A percentile compares a stretch with the other conserved stretches of the same genome.
Evolutionary conservation across 2,888 invertebrate genomes (phyloP).

Genomic region (Halictus ligatus): DNA sequence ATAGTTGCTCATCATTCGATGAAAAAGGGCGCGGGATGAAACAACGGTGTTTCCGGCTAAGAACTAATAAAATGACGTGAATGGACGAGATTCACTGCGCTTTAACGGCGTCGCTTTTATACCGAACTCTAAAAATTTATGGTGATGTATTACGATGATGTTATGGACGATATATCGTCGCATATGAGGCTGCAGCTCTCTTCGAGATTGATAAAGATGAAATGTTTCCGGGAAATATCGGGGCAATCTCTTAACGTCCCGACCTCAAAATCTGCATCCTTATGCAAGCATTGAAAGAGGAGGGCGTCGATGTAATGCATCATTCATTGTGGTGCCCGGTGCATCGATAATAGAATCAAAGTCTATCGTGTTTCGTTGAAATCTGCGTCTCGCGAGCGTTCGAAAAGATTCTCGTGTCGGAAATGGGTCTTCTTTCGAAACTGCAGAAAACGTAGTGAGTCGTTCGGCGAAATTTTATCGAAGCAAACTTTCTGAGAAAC

Average conservation of each 20-base stretch:
- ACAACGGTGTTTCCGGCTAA: neutral
- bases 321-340: neutral
- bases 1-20: neutral
- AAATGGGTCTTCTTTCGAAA: neutral
- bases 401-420: neutral
- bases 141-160: neutral
- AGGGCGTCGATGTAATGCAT: neutral
- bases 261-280: neutral
- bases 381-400: neutral
- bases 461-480: neutral
- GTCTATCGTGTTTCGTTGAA: neutral
- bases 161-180: neutral
- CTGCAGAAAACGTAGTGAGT: neutral
- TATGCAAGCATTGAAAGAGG: neutral
- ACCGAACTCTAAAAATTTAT: neutral
- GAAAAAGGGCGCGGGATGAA: neutral
- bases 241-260: neutral
- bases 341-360: neutral
- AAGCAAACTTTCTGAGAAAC: neutral
- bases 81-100: neutral
- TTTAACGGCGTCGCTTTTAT: neutral
- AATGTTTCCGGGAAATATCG: neutral
- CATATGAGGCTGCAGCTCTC: neutral
- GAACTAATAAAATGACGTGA: neutral
- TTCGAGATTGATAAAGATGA: slow-evolving; percentile 2